Percentiles rank a stretch among this genome's conserved stretches.
Conservation (phyloP, 1,140 invertebrate species). For the Caerostris extrusa region DNA sequence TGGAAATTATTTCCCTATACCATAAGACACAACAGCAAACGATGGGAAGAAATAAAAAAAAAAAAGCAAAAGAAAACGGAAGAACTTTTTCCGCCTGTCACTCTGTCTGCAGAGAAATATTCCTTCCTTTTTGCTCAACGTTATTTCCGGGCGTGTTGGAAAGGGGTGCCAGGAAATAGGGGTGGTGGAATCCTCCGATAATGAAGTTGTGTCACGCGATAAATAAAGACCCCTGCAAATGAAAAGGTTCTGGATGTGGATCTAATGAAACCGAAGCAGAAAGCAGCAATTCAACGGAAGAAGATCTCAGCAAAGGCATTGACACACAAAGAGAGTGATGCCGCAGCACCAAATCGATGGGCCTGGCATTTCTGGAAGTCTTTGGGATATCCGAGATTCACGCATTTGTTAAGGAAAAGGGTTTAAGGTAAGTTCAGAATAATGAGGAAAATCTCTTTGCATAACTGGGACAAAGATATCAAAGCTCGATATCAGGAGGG, state of each 20-base stretch:
- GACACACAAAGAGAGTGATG: conserved; percentile 15
- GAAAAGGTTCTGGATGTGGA: conserved; percentile 63
- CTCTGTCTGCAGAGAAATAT: conserved; percentile 15
- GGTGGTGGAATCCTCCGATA: conserved; percentile 23
- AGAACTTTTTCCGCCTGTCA: conserved; percentile 46
- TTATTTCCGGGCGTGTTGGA: conserved; percentile 40
- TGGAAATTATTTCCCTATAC: conserved; percentile 41
- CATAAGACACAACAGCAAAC: conserved; percentile 1
- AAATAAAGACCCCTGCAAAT: conserved; percentile 66
- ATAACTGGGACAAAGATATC: not conserved
- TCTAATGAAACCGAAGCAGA: conserved; percentile 56
- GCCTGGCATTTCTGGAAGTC: not conserved
- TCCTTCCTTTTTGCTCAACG: not conserved
- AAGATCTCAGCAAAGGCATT: conserved; percentile 54
- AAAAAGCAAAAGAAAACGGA: not conserved
- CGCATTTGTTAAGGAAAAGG: conserved; percentile 1
- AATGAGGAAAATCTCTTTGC: not conserved
- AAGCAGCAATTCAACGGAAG: conserved; percentile 46
- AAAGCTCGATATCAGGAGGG: not conserved
- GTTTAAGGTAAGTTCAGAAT: conserved; percentile 28
- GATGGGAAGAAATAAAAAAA: not conserved
- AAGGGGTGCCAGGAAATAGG: not conserved
- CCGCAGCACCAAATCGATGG: conserved; percentile 10
- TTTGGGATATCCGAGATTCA: not conserved
- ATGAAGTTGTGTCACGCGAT: conserved; percentile 69